Conservation (phyloP, 2,888 invertebrate genomes). For the Lacanobia oleracea region DNA sequence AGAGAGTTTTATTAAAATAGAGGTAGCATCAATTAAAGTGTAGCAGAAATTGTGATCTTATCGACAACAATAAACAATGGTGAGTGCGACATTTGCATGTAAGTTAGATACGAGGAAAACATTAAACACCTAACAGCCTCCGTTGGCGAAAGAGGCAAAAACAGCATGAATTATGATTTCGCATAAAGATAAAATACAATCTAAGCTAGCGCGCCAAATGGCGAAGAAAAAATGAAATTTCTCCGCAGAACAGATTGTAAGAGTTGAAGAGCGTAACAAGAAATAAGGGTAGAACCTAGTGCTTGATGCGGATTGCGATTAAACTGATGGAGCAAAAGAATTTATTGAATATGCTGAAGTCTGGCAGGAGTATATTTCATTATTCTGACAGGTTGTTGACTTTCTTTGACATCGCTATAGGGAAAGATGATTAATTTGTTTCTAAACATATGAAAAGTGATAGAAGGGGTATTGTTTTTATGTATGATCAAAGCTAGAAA, state of each 20-base stretch:
- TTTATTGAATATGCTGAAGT: constrained; percentile 53
- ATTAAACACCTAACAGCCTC: constrained; percentile 84
- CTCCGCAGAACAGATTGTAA: constrained; percentile 80
- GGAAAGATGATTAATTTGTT: not conserved
- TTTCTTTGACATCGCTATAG: not conserved
- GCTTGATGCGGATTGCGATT: constrained; percentile 55
- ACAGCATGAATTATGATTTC: constrained; percentile 89
- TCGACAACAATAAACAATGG: constrained; percentile 82
- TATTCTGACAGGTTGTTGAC: constrained; percentile 16
- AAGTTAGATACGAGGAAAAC: constrained; percentile 81
- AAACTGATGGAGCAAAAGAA: constrained; percentile 55
- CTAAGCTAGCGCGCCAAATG: constrained; percentile 87
- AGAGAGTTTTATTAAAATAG: constrained; percentile 50
- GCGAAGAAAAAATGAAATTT: constrained; percentile 87
- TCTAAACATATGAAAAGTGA: not conserved
- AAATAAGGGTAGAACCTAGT: constrained; percentile 74
- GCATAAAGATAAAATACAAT: constrained; percentile 90
- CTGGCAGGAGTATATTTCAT: too few species aligned
- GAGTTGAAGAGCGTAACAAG: constrained; percentile 77
- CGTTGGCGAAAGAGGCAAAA: constrained; percentile 81
- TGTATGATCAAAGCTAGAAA: not conserved
- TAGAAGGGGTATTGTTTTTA: too few species aligned
- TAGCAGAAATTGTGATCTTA: constrained; percentile 79
- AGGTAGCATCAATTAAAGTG: constrained; percentile 74
- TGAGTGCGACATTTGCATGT: constrained; percentile 81